A percentile compares a stretch with the other conserved stretches of the same genome.
Conservation (phyloP, 2,113 vertebrate genomes). For the Hippoglossus stenolepis region DNA sequence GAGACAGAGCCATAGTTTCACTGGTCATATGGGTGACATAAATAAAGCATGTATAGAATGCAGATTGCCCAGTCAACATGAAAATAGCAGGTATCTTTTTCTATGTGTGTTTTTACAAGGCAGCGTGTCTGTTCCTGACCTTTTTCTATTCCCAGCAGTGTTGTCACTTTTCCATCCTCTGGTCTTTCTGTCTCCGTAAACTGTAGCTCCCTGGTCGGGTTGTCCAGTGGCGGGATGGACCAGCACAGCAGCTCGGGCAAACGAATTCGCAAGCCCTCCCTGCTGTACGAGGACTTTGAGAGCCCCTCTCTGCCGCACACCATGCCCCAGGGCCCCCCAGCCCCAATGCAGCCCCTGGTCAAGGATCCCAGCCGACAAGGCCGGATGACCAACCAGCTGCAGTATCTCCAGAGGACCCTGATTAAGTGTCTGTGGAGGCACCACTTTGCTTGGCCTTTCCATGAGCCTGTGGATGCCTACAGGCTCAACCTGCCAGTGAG, state of each 20-base stretch:
- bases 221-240: slow-evolving; percentile 74
- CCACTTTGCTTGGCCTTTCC: slow-evolving; percentile 95
- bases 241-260: slow-evolving; percentile 83
- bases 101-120: no score
- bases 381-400: slow-evolving; percentile 92
- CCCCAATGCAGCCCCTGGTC: slow-evolving; percentile 81
- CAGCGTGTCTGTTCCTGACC: no score
- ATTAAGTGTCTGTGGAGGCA: slow-evolving; percentile 94
- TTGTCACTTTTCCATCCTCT: neutral
- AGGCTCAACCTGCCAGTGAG: slow-evolving; percentile 86
- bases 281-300: slow-evolving; percentile 94
- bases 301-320: slow-evolving; percentile 86
- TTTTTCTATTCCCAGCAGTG: no score
- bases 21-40: neutral
- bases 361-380: slow-evolving; percentile 87
- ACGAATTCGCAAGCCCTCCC: slow-evolving; percentile 93
- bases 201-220: slow-evolving; percentile 74
- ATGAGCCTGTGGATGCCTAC: slow-evolving; percentile 90
- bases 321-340: slow-evolving; percentile 71
- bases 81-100: neutral
- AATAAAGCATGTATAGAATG: neutral
- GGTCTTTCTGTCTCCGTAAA: neutral
- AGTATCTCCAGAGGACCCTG: slow-evolving; percentile 92
- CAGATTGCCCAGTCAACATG: neutral
- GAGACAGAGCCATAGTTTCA: neutral